Evolutionary conservation across 2,113 vertebrate species (phyloP).

Genomic region (Eublepharis macularius): DNA sequence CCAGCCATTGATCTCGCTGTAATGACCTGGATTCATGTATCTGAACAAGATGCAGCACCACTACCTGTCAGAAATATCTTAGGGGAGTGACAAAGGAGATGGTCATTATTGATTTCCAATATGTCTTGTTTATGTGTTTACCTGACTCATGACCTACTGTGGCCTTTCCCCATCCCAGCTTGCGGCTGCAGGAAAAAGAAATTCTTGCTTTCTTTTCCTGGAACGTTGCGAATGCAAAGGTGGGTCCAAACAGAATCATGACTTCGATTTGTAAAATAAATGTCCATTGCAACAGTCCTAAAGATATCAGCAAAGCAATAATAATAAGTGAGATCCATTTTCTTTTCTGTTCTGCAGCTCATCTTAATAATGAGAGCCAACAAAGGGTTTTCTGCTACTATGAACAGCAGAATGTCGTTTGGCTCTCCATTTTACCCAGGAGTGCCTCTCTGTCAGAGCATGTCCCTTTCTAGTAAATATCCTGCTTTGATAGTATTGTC

Average conservation of each 20-base stretch:
- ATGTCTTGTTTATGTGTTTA: background rate
- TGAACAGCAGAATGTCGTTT: conserved; percentile 18
- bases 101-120: background rate
- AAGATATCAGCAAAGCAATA: conserved; percentile 74
- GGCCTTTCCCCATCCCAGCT: background rate
- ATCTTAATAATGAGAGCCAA: conserved; percentile 46
- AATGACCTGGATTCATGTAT: background rate
- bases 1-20: rapidly evolving
- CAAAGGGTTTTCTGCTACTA: conserved; percentile 45
- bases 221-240: rapidly evolving
- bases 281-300: background rate
- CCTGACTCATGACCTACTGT: background rate
- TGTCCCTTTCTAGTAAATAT: rapidly evolving
- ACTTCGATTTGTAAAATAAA: background rate
- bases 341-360: conserved; percentile 61
- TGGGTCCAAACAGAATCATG: background rate
- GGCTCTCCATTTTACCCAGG: conserved; percentile 41
- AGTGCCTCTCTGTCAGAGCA: conserved; percentile 5
- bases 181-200: background rate
- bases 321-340: conserved; percentile 40
- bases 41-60: background rate
- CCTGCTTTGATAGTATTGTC: conserved; percentile 24
- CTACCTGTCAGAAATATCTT: conserved; percentile 9
- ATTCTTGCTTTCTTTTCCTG: background rate
- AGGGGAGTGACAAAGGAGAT: background rate